Base-by-base conservation (phyloP, 2,113 vertebrate genomes). In the Talpa occidentalis region DNA sequence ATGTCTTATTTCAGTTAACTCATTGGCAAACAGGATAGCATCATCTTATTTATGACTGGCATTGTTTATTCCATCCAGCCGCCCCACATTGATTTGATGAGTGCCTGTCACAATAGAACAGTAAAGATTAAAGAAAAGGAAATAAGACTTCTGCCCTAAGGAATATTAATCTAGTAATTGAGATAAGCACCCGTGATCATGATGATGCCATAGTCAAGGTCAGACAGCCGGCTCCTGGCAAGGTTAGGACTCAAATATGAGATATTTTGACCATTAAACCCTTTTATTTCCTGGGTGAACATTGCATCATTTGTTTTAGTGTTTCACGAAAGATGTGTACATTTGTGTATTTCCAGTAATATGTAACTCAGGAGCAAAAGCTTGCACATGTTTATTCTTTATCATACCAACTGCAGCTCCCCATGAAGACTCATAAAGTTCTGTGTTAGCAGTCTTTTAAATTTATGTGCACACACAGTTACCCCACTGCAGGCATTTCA, bases 401-500 rank as follows among this genome's bases (percentile, higher is more conserved):
- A 87, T 91, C 95, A 96, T 88, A 62, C 60, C 44, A 94, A 32
- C n/a, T 22, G 5, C 28, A 94, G 35, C 44, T 87, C 88, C 86
- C 26, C 81, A 32, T 37, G 88, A 82, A 37, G 17, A 54, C 77
- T 72, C 40, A 90, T 84, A 54, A 90, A 32, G 0, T 30, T 60
- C 22, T 6, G 32, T 26, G 44, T 77, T 88, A 64, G 26, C 90
- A 59, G 79, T 82, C 91, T 96, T 95, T 96, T 62, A 95, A 78
- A 96, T 37, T 47, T 93, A 73, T 88, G 76, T 74, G 86, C 82
- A 47, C 15, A 56, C 6, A 90, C n/a, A 96, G 73, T 40, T 97
- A 94, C 81, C 94, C 0, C 8, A 72, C 47, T 64, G 64, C 3
- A 94, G 86, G 66, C 92, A 32, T 93, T 85, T 96, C 78, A 97